These are phyloP conservation scores for Apotomis turbidana DNA, from an alignment of 2,888 invertebrate genomes.

Conservation along the genomic window DNA sequence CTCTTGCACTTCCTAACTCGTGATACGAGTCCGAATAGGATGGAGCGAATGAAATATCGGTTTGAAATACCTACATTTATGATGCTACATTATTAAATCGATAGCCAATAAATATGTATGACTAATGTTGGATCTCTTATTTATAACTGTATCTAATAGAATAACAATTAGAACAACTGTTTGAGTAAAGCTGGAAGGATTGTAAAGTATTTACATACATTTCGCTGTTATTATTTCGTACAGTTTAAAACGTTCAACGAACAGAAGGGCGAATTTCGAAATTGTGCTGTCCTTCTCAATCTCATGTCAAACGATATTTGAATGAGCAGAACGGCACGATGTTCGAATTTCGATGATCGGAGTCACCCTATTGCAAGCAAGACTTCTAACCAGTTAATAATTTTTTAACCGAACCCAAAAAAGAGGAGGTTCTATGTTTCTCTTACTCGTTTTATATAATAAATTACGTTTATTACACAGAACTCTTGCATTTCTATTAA, in stretches of 20 bases:
- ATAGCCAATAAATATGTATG: conserved; percentile 6
- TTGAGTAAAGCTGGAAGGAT: conserved; percentile 8
- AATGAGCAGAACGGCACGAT: too few relatives aligned
- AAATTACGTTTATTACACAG: too few relatives aligned
- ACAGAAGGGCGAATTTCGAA: too few relatives aligned
- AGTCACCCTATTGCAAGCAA: too few relatives aligned
- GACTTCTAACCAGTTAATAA: too few relatives aligned
- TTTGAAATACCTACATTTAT: not conserved
- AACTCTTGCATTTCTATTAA: too few relatives aligned
- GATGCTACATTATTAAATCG: not conserved
- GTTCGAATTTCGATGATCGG: too few relatives aligned
- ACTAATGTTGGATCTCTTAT: conserved; percentile 17
- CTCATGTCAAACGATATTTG: too few relatives aligned
- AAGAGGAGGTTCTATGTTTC: too few relatives aligned
- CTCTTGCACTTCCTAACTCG: not conserved
- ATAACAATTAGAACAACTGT: conserved; percentile 7
- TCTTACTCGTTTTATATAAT: too few relatives aligned
- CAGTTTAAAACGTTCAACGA: not conserved
- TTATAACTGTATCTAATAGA: conserved; percentile 7
- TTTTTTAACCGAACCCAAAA: too few relatives aligned
- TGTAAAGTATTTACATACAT: conserved; percentile 35
- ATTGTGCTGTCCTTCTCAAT: too few relatives aligned
- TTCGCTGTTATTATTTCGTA: conserved; percentile 4
- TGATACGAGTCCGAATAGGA: not conserved
- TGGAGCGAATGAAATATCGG: not conserved